These are phyloP conservation scores for rat (Rattus norvegicus) DNA, from an alignment of 2,113 vertebrate genomes.

Conservation along the genomic window DNA sequence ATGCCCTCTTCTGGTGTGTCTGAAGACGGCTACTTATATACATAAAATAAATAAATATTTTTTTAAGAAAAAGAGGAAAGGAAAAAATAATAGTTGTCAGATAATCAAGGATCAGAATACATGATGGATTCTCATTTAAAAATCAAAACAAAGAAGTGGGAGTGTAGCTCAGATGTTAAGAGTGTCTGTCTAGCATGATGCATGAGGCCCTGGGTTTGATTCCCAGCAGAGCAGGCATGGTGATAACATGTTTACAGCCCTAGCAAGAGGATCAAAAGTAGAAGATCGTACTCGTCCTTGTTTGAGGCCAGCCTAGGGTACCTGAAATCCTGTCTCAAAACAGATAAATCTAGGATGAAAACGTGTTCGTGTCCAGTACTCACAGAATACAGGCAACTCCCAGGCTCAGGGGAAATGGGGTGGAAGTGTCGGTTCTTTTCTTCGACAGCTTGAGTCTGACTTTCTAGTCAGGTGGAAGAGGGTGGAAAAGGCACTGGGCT, in stretches of 20 bases:
- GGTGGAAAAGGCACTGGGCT: fast-evolving
- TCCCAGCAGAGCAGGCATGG: background rate
- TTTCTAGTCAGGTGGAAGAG: background rate
- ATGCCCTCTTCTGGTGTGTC: no score
- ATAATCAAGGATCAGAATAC: slow-evolving; percentile 32
- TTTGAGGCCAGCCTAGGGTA: background rate
- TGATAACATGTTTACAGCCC: background rate
- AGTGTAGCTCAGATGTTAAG: background rate
- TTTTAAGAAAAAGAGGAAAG: background rate
- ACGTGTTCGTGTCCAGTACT: background rate
- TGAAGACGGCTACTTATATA: no score
- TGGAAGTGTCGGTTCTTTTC: background rate
- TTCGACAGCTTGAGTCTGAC: background rate
- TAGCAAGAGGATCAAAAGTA: background rate
- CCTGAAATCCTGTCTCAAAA: background rate
- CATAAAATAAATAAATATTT: no score
- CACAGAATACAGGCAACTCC: background rate
- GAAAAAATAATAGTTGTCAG: background rate
- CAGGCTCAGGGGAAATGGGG: background rate
- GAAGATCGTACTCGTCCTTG: background rate
- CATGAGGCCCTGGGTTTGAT: background rate
- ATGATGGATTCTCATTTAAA: slow-evolving; percentile 17
- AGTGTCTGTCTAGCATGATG: background rate
- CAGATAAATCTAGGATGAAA: background rate
- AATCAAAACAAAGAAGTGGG: background rate